These are phyloP conservation scores for Mayetiola destructor DNA, from an alignment of 2,888 invertebrate genomes.

Conservation along the genomic window DNA sequence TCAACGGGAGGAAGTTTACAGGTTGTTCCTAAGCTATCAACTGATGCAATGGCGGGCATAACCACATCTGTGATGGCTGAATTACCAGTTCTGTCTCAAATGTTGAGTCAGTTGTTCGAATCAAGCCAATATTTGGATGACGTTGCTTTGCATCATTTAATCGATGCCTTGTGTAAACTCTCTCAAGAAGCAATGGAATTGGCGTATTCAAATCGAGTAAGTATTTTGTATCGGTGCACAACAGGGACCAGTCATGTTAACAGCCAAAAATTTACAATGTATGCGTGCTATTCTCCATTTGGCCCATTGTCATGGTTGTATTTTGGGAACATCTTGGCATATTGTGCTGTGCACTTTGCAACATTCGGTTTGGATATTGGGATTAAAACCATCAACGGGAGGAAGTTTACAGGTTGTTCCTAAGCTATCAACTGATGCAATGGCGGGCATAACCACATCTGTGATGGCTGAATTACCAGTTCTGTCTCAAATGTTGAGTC, in stretches of 20 bases:
- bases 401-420: constrained; percentile 74
- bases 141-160: constrained; percentile 85
- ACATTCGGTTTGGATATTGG: constrained; percentile 86
- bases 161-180: constrained; percentile 89
- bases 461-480: constrained; percentile 92
- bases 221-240: constrained; percentile 46
- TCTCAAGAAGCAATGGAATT: constrained; percentile 95
- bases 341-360: constrained; percentile 89
- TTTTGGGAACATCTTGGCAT: constrained; percentile 89
- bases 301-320: constrained; percentile 83
- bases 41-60: constrained; percentile 73
- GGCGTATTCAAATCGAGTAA: constrained; percentile 74
- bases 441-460: constrained; percentile 83
- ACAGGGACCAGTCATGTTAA: constrained; percentile 71
- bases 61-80: constrained; percentile 96
- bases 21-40: constrained; percentile 52
- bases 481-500: constrained; percentile 77
- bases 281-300: constrained; percentile 82
- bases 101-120: constrained; percentile 86
- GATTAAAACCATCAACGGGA: constrained; percentile 85
- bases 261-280: constrained; percentile 92
- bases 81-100: constrained; percentile 75
- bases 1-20: constrained; percentile 85
- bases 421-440: constrained; percentile 56
- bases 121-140: constrained; percentile 88